A percentile compares a stretch with the other conserved stretches of the same genome.
Evolutionary conservation across 37 sponge, comb jelly and placozoan species (phyloP).

Genomic region (Ianthella basta): DNA sequence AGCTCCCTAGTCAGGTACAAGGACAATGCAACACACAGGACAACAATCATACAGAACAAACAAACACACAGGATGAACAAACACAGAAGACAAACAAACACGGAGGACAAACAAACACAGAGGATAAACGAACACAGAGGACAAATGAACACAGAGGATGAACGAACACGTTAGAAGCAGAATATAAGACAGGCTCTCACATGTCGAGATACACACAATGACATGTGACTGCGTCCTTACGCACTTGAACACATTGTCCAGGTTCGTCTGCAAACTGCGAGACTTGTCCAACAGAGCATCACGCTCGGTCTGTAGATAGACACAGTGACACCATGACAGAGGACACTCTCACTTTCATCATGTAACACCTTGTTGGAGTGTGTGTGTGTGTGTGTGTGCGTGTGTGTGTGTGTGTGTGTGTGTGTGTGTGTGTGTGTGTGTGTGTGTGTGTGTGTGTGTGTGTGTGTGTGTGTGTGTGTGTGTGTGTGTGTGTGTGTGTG

Average conservation of each 20-base stretch:
- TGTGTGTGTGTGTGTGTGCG: background rate
- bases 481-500: constrained; percentile 28
- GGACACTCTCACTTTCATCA: background rate
- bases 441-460: background rate
- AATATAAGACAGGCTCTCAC: constrained; percentile 3
- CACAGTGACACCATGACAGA: background rate
- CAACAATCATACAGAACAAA: too few relatives aligned
- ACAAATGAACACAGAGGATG: too few relatives aligned
- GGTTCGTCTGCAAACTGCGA: constrained; percentile 68
- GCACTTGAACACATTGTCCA: constrained; percentile 87
- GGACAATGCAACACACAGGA: too few relatives aligned
- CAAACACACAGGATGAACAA: too few relatives aligned
- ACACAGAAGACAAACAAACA: too few relatives aligned
- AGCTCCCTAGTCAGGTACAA: constrained; percentile 62
- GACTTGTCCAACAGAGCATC: constrained; percentile 67
- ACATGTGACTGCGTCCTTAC: background rate
- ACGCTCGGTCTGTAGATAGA: constrained; percentile 52
- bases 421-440: constrained; percentile 12
- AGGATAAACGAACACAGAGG: too few relatives aligned
- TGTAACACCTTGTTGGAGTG: background rate
- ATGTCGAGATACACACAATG: constrained; percentile 20
- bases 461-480: constrained; percentile 20
- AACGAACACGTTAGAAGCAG: too few relatives aligned
- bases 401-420: constrained; percentile 19
- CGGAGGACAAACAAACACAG: too few relatives aligned